Evolutionary conservation across 2,113 vertebrate species (phyloP), one percentile per base, ranked within the genome.

Genomic region (Cryptomyrus ogoouensis): DNA sequence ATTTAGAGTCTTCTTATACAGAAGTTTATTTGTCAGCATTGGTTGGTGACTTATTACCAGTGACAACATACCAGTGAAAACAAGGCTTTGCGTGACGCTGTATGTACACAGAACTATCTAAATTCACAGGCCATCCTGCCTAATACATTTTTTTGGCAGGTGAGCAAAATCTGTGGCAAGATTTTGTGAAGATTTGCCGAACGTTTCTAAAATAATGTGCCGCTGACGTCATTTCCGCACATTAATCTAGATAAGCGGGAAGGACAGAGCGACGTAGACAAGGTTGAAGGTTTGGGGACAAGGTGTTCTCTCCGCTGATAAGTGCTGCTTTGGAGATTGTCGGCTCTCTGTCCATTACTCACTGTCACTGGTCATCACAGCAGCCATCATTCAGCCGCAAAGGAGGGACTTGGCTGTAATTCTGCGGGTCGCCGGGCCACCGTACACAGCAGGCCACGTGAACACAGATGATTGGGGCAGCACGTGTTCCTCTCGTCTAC

Each of bases 281-380:
- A 88, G 87, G 87, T 87, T 49, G 47, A 47, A 62, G 17, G 31
- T 39, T 42, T 21, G 87, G 56, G 47, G 87, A 88, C 87, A 66
- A 58, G 87, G 52, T 66, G 53, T 66, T 88, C 49, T 53, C 86
- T 53, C 53, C 0, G 0, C 50, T 88, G 86, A 62, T 88, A 58
- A 42, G 86, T 39, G 27, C n/a, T 47, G 53, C 56, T 62, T 46
- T 66, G 56, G 52, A 88, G 87, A 88, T 44, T 66, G 87, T 3
- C 56, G 15, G 17, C 39, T 62, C 53, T 35, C 49, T 44, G 87
- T n/a, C 53, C 87, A 62, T 88, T 88, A 88, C 49, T 88, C 87
- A 66, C 87, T 62, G 87, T 88, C 87, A 46, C 19, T 35, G 24
- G 35, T 42, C 87, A 62, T 88, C 53, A 62, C 3, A 0, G 15